These are phyloP conservation scores for Slavum lentiscoides DNA, from an alignment of 2,888 invertebrate genomes.

Conservation along the genomic window DNA sequence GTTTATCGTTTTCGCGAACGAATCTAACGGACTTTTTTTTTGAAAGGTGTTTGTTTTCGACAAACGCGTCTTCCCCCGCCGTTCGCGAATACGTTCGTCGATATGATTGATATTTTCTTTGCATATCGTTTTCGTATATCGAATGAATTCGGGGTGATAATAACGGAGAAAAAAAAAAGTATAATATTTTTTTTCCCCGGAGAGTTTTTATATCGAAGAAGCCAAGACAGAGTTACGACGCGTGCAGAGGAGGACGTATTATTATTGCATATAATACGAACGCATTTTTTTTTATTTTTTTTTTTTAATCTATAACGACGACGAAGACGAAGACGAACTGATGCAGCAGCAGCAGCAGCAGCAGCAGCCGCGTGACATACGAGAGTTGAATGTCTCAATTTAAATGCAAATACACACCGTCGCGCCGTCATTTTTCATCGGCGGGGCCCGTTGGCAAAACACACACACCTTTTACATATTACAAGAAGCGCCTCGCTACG, in stretches of 20 bases:
- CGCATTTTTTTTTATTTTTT: constrained; percentile 18
- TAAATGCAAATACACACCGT: constrained; percentile 50
- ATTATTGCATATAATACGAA: background rate
- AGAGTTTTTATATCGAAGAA: constrained; percentile 18
- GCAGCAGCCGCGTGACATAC: constrained; percentile 20
- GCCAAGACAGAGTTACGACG: background rate
- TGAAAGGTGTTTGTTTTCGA: constrained; percentile 16
- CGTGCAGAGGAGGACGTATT: background rate
- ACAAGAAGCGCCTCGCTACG: background rate
- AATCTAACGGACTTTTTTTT: too few species aligned
- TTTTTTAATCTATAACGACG: constrained; percentile 38
- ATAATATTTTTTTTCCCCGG: background rate
- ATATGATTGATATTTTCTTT: constrained; percentile 49
- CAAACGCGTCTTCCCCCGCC: background rate
- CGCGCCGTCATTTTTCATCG: constrained; percentile 43
- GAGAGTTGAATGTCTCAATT: constrained; percentile 52
- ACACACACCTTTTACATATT: background rate
- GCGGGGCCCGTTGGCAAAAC: background rate
- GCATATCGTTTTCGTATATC: constrained; percentile 17
- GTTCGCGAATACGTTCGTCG: background rate
- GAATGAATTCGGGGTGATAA: background rate
- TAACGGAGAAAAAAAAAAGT: background rate
- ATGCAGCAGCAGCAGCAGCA: too few species aligned
- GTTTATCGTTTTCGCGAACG: too few species aligned
- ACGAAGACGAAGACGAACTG: background rate